A percentile compares a stretch with the other conserved stretches of the same genome.
phyloP scores from a whole-genome alignment of 2,888 invertebrate genomes.

The Sarcophaga subvicina region DNA sequence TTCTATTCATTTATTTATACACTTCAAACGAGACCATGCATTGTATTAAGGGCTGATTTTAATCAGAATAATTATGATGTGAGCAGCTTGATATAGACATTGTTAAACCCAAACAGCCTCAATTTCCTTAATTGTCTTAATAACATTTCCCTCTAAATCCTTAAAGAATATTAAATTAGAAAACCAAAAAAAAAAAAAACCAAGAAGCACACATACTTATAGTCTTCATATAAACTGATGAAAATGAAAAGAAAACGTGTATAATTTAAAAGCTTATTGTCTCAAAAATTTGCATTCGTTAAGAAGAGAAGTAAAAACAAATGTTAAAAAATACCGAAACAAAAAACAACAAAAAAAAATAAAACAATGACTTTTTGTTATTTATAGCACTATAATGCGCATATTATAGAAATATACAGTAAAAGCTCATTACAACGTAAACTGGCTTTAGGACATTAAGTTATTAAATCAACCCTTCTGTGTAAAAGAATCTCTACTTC shows the following conservation, averaged over 20 bases:
- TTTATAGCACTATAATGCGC: neutral
- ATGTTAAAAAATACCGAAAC: neutral
- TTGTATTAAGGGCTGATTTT: slow-evolving; percentile 30
- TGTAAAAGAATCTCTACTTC: no score
- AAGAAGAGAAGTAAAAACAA: slow-evolving; percentile 6
- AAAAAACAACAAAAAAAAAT: slow-evolving; percentile 1
- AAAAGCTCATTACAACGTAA: no score
- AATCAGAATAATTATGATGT: slow-evolving; percentile 7
- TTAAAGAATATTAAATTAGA: slow-evolving; percentile 61
- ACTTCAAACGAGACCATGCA: slow-evolving; percentile 39
- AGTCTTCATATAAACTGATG: neutral
- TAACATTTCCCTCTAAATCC: slow-evolving; percentile 31
- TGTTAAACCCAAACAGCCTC: slow-evolving; percentile 46
- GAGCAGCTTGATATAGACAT: slow-evolving; percentile 27
- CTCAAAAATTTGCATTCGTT: slow-evolving; percentile 63
- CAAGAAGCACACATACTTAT: neutral
- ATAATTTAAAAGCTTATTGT: slow-evolving; percentile 64
- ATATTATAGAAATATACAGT: neutral
- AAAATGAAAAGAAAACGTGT: slow-evolving; percentile 37
- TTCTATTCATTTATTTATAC: neutral
- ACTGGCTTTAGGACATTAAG: neutral
- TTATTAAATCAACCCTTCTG: no score
- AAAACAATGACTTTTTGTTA: slow-evolving; percentile 4
- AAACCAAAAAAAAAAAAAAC: neutral
- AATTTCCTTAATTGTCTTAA: slow-evolving; percentile 64